These are phyloP conservation scores for Sorex araneus DNA, from an alignment of 2,113 vertebrate species.

Conservation along the genomic window DNA sequence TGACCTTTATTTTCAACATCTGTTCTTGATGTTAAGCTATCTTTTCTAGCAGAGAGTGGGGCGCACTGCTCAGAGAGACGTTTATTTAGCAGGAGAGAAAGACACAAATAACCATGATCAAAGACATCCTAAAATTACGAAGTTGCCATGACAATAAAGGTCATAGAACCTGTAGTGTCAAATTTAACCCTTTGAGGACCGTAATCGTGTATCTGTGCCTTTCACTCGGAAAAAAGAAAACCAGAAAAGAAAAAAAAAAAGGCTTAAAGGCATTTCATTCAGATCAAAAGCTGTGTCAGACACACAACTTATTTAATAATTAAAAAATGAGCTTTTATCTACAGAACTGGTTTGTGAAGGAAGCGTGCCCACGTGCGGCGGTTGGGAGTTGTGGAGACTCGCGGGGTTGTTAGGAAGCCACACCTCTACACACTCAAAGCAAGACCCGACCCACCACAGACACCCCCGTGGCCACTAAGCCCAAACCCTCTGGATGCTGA, in stretches of 20 bases:
- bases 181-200: constrained; percentile 94
- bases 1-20: constrained; percentile 94
- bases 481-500: constrained; percentile 90
- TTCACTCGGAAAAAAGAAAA: constrained; percentile 87
- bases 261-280: constrained; percentile 89
- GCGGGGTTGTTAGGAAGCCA: constrained; percentile 85
- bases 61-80: constrained; percentile 90
- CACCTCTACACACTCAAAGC: constrained; percentile 79
- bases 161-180: constrained; percentile 90
- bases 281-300: constrained; percentile 89
- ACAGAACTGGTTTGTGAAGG: constrained; percentile 88
- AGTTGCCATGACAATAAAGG: constrained; percentile 96
- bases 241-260: constrained; percentile 81
- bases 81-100: constrained; percentile 91
- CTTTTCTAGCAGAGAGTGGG: constrained; percentile 91
- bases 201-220: constrained; percentile 96
- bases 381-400: constrained; percentile 87
- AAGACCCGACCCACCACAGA: background rate
- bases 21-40: constrained; percentile 92
- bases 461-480: constrained; percentile 88
- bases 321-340: constrained; percentile 85
- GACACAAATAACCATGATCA: constrained; percentile 93
- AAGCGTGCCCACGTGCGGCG: constrained; percentile 85
- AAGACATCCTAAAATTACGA: constrained; percentile 95
- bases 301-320: constrained; percentile 86